These are phyloP conservation scores for Gallinago jamesoni DNA, from an alignment of 2,113 vertebrate species.

Conservation along the genomic window DNA sequence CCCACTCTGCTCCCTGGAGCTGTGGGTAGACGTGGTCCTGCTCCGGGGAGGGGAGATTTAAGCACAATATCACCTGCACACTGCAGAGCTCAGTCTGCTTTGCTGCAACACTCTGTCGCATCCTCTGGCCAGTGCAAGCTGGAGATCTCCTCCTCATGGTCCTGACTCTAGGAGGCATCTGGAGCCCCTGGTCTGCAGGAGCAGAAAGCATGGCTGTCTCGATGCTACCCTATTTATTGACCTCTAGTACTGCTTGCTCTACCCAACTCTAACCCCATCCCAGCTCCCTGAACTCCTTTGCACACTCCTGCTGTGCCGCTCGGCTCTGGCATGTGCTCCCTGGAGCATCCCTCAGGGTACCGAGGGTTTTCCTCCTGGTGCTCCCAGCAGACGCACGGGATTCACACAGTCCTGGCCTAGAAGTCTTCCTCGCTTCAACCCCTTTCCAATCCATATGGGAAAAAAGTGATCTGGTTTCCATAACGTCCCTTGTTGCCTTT, in stretches of 20 bases:
- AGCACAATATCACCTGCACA: fast-evolving
- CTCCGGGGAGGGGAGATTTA: background rate
- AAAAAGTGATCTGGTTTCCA: conserved; percentile 57
- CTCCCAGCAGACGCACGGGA: background rate
- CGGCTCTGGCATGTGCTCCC: background rate
- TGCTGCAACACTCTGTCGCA: fast-evolving
- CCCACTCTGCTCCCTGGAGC: background rate
- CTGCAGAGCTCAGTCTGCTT: fast-evolving
- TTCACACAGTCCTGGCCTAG: background rate
- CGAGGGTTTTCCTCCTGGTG: background rate
- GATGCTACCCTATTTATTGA: background rate
- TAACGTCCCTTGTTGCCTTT: conserved; percentile 40
- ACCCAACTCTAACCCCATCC: background rate
- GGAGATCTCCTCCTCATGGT: background rate
- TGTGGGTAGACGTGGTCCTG: fast-evolving
- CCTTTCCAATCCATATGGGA: conserved; percentile 11
- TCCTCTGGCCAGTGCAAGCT: fast-evolving
- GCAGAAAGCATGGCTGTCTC: background rate
- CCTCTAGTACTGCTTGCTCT: background rate
- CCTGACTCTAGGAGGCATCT: background rate
- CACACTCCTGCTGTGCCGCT: background rate
- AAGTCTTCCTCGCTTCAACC: background rate
- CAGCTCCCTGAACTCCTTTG: background rate
- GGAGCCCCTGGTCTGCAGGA: background rate
- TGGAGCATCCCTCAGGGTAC: background rate